Evolutionary conservation across 1,140 invertebrate species (phyloP), one percentile per base, ranked within the genome.

Genomic region (Oncopeltus fasciatus): DNA sequence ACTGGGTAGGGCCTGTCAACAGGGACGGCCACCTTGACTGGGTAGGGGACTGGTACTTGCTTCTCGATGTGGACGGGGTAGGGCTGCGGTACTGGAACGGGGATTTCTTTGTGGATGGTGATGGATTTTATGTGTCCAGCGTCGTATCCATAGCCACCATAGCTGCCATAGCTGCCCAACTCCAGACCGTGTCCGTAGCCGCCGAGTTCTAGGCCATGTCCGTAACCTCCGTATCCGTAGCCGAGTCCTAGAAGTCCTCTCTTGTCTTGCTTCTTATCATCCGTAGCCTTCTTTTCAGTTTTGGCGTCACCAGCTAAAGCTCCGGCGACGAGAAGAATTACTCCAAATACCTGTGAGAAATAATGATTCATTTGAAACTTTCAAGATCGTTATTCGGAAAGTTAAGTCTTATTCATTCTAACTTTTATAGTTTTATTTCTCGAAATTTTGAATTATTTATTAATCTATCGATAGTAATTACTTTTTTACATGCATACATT

Each of bases 21-120:
- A 67, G 75, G 77, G 11, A 79, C 74, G 5, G 80, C 78, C 18
- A 87, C 81, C 21, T 82, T 84, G 20, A 85, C 83, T 79, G 68
- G 81, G 80, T 24, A 83, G 78, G 70, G 81, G 78, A 77, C 75
- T 21, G 78, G 82, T 2, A 85, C 76, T 67, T 81, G 79, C 68
- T 85, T 85, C 65, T 83, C 81, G 21, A 73, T 67, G 33, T 67
- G 64, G 9, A 73, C 72, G 1, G 72, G 69, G 65, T 71, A 72
- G 12, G 72, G 72, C 16, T 64, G 57, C 16, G 64, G 60, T 20
- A 65, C 64, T 33, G 64, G 60, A 12, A 65, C 64, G 28, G 59
- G 18, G 8, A 78, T 74, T 65, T 76, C 73, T 62, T 77, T 77
- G 59, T 74, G 76, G 62, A 77, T 71, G 26, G 74, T 76, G 43